A percentile compares a stretch with the other conserved stretches of the same genome.
Conservation (phyloP, 2,888 invertebrate species). For the Polyommatus iphigenia region DNA sequence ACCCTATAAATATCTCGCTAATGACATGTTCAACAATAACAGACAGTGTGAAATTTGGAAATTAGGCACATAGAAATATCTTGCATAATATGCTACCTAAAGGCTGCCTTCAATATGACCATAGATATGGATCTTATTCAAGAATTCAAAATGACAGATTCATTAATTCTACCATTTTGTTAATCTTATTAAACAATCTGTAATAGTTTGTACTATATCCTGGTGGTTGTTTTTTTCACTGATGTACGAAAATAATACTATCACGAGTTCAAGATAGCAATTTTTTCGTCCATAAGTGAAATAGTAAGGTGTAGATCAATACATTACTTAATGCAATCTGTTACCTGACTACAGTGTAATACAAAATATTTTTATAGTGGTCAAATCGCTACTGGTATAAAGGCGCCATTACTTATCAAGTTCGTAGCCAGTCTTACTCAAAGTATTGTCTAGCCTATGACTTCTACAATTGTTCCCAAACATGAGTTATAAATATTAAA, state of each 20-base stretch:
- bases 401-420: slow-evolving; percentile 3
- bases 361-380: not conserved
- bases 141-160: too few relatives aligned
- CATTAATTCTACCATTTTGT: too few relatives aligned
- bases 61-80: slow-evolving; percentile 19
- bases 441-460: slow-evolving; percentile 28
- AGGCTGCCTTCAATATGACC: not conserved
- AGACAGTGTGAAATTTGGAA: too few relatives aligned
- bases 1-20: too few relatives aligned
- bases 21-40: too few relatives aligned
- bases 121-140: not conserved
- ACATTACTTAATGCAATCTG: too few relatives aligned
- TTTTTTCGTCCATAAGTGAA: too few relatives aligned
- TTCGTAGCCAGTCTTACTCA: slow-evolving; percentile 24
- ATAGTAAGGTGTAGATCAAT: too few relatives aligned
- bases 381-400: not conserved
- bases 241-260: too few relatives aligned
- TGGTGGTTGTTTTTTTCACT: not conserved
- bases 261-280: too few relatives aligned
- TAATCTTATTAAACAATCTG: not conserved
- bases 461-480: slow-evolving; percentile 29
- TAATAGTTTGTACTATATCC: not conserved
- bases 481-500: slow-evolving; percentile 17
- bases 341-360: not conserved
- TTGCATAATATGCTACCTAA: not conserved